Base-by-base conservation (phyloP, 2,113 vertebrate genomes). In the Fregata magnificens region DNA sequence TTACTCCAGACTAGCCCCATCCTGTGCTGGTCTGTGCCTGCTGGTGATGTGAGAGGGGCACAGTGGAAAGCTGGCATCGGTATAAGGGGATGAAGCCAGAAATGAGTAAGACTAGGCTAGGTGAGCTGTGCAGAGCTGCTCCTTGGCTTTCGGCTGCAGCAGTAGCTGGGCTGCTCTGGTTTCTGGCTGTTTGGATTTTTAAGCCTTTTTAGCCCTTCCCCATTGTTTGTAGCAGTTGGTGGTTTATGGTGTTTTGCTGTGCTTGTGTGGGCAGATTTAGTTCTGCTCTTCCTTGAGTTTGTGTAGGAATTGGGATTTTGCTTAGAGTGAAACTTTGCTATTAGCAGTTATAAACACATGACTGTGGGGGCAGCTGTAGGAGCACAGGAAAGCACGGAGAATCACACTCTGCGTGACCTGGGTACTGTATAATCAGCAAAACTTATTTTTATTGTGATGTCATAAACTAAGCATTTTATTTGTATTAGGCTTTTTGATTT, bases 51-150 rank as follows among this genome's bases (percentile, higher is more conserved):
- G 29, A 44, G 53, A 16, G 59, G 20, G 69, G 18, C 71, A 4
- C 15, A 6, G 34, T 11, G n/a, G 29, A 50, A 55, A 77, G 22
- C 67, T 91, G 53, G 32, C 31, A 5, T 18, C 3, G 1, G 5
- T 3, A 4, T 11, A 4, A 40, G 38, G 20, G 9, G 12, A 3
- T 12, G 9, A 11, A 34, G 40, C 58, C 69, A 40, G 67, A 16
- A 52, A 38, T 0, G 0, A 4, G 19, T 19, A 4, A 40, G 36
- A 5, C 15, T 5, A 12, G 69, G 29, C 29, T 21, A 16, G 44
- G 10, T 26, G 58, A 72, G 52, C 42, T 3, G 2, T 25, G 25
- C 44, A 10, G 65, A 70, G 50, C 76, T 65, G 44, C 76, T 42
- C 26, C 14, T 2, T 25, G 32, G 36, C 56, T 50, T 81, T n/a